Evolutionary conservation across 1,140 invertebrate species (phyloP), one percentile per base, ranked within the genome.

Genomic region (Drosophila tristis): DNA sequence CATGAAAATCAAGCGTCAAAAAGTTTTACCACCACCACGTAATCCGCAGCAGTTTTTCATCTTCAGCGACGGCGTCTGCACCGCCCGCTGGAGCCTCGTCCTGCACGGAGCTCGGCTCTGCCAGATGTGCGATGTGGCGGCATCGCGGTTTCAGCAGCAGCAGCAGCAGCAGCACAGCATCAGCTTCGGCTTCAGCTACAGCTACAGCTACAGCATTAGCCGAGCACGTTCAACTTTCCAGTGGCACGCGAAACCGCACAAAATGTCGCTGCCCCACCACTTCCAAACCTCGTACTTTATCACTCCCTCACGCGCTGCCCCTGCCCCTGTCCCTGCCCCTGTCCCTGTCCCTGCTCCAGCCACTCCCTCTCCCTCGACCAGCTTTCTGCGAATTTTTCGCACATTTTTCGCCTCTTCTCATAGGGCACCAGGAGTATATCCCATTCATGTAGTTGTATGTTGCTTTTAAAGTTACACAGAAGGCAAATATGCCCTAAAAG

Each of bases 241-340:
- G 78, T 86, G 81, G 81, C 78, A 85, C 81, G 81, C 81, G 81
- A 87, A 87, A 86, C 81, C 82, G 82, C 81, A 84, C 58, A 81
- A 75, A 82, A 82, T 54, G 66, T 70, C 50, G 68, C 55, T 44
- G 23, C 42, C 65, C 49, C 66, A 44, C 49, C 66, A 44, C 76
- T 73, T 59, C 56, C 60, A 35, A 62, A 26, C 49, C 66, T 70
- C 64, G 68, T 39, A 54, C 68, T 48, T 25, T 20, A 47, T 53
- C 35, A 70, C 66, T 59, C 63, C 20, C 51, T 39, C 50, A 45
- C 51, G 50, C 49, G 15, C 48, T 23, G 29, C 13, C 42, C 16
- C 42, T 57, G 6, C 25, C n/a, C 20, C 42, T 16, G 16, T 1
- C 16, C 16, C 48, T 16, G 26, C 13, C 42, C 20, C 42, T 20